These are phyloP conservation scores for Frankliniella fusca DNA, from an alignment of 2,888 invertebrate genomes.

Conservation along the genomic window DNA sequence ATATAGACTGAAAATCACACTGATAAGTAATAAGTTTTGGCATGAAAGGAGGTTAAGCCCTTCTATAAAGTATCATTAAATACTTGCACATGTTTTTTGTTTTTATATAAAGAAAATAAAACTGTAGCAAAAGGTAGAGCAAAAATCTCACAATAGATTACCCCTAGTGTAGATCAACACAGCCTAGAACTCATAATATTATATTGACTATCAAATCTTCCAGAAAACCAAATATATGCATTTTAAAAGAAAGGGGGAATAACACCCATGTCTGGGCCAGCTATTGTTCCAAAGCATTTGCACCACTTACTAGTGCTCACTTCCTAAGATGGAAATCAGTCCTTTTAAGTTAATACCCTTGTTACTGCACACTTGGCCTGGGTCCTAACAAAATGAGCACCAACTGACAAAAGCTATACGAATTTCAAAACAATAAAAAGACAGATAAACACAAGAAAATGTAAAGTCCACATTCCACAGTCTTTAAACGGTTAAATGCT, in stretches of 20 bases:
- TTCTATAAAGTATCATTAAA: background rate
- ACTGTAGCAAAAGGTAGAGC: constrained; percentile 16
- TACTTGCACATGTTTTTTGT: background rate
- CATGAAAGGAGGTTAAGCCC: background rate
- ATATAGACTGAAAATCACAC: constrained; percentile 16
- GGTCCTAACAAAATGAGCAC: constrained; percentile 19
- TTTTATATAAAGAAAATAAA: background rate
- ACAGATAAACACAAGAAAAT: constrained; percentile 12
- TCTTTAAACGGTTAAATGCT: constrained; percentile 20
- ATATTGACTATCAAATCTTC: background rate
- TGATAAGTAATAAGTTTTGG: constrained; percentile 25
- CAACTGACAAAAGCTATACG: constrained; percentile 11
- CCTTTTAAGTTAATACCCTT: constrained; percentile 17
- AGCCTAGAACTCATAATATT: constrained; percentile 17
- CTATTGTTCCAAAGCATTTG: background rate
- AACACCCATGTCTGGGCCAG: background rate
- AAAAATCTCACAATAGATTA: background rate
- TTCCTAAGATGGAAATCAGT: constrained; percentile 16
- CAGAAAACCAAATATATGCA: background rate
- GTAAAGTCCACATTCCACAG: constrained; percentile 12
- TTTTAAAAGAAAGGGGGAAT: background rate
- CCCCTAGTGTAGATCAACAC: background rate
- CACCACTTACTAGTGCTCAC: background rate
- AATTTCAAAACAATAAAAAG: constrained; percentile 20
- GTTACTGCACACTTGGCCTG: constrained; percentile 19